Evolutionary conservation across 2,797 vertebrate genomes (phyloP).

Genomic region (Lepus townsendii): DNA sequence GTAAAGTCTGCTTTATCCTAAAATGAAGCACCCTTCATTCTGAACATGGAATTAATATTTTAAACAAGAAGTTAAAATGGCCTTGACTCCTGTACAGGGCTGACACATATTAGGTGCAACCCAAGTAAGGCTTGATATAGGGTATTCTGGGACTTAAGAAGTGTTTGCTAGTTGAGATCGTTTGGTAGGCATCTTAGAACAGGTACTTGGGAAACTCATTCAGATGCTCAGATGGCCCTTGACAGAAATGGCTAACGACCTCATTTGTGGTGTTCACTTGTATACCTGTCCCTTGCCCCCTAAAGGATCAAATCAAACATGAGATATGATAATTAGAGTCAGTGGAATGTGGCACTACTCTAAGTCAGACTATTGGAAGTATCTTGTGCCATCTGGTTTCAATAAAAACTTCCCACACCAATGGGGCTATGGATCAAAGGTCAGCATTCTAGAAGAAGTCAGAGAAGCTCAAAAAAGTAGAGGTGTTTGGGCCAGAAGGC

Average conservation of each 20-base stretch:
- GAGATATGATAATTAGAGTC: neutral
- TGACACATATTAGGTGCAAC: neutral
- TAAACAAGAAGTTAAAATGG: neutral
- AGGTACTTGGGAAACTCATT: neutral
- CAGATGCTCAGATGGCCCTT: neutral
- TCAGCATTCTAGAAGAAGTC: neutral
- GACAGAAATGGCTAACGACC: neutral
- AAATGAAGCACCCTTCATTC: neutral
- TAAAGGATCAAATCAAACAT: neutral
- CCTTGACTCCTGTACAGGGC: neutral
- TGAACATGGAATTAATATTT: neutral
- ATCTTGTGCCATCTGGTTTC: neutral
- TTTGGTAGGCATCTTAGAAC: neutral
- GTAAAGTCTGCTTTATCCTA: slow-evolving; percentile 84
- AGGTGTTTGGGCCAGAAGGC: neutral
- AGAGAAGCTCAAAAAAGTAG: no score
- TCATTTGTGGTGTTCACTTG: neutral
- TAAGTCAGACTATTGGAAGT: neutral
- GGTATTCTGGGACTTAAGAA: neutral
- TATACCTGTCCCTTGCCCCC: neutral
- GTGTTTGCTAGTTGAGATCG: neutral
- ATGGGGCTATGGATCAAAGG: neutral
- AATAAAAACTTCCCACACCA: neutral
- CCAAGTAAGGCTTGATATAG: neutral
- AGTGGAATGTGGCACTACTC: neutral